phyloP scores from a whole-genome alignment of 2,888 invertebrate species.

The Ennomos erosarius region DNA sequence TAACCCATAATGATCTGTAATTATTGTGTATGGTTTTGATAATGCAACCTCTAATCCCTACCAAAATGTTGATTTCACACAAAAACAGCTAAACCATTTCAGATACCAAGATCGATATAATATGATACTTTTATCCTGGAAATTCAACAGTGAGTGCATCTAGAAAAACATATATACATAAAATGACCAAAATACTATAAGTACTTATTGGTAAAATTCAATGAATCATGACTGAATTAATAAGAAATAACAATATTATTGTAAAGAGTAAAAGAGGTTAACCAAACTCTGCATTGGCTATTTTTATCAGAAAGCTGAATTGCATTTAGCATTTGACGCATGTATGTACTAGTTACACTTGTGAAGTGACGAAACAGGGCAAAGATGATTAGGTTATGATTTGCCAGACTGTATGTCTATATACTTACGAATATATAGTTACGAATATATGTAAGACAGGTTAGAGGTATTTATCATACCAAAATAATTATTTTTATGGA shows the following conservation, averaged over 20 bases:
- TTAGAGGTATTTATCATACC: neutral
- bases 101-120: too few relatives aligned
- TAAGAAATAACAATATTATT: conserved; percentile 18
- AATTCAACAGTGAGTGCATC: too few relatives aligned
- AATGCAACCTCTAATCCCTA: too few relatives aligned
- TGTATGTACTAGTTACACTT: conserved; percentile 31
- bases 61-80: too few relatives aligned
- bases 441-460: neutral
- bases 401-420: conserved; percentile 40
- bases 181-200: too few relatives aligned
- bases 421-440: conserved; percentile 15
- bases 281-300: conserved; percentile 30
- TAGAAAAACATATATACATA: too few relatives aligned
- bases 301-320: conserved; percentile 44
- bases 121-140: too few relatives aligned
- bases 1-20: neutral
- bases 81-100: too few relatives aligned
- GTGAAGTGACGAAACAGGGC: conserved; percentile 25
- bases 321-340: conserved; percentile 38
- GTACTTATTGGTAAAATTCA: neutral
- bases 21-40: too few relatives aligned
- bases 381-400: conserved; percentile 23
- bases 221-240: conserved; percentile 25
- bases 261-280: conserved; percentile 26
- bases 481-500: neutral